These are phyloP conservation scores for Chlorocebus sabaeus DNA, from an alignment of 2,113 vertebrate species.

Conservation along the genomic window DNA sequence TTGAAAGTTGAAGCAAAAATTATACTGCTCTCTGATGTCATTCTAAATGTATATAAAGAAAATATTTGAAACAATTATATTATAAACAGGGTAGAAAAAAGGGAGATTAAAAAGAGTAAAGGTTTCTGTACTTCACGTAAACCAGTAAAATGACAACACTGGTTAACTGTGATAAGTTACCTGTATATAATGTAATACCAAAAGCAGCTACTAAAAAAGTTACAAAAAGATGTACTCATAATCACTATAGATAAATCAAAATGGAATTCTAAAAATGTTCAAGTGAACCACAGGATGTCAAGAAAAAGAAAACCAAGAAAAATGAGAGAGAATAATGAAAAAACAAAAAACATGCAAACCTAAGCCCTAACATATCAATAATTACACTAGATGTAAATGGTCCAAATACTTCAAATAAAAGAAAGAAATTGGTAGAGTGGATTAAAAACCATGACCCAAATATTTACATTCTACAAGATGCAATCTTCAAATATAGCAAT, in stretches of 20 bases:
- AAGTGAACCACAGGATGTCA: not conserved
- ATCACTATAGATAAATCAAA: not conserved
- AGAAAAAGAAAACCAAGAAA: not conserved
- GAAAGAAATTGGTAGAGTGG: not conserved
- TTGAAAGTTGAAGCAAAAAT: not conserved
- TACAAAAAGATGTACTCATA: not conserved
- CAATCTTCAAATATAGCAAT: not conserved
- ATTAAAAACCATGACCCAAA: not conserved
- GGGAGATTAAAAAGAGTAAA: not conserved
- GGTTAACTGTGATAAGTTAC: not conserved
- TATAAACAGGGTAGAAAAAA: not conserved
- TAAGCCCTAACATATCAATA: not conserved
- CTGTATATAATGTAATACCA: not conserved
- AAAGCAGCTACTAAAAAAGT: not conserved
- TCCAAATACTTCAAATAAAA: not conserved
- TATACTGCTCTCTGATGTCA: not conserved
- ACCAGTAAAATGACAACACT: not conserved
- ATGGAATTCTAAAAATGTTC: not conserved
- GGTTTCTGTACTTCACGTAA: not conserved
- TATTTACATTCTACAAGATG: not conserved
- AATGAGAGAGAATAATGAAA: not conserved
- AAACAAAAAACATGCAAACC: not conserved
- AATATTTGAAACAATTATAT: not conserved
- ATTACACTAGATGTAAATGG: not conserved
- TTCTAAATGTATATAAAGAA: not conserved